Evolutionary conservation across 2,888 invertebrate species (phyloP), one percentile per base, ranked within the genome.

Genomic region (Phengaris arion): DNA sequence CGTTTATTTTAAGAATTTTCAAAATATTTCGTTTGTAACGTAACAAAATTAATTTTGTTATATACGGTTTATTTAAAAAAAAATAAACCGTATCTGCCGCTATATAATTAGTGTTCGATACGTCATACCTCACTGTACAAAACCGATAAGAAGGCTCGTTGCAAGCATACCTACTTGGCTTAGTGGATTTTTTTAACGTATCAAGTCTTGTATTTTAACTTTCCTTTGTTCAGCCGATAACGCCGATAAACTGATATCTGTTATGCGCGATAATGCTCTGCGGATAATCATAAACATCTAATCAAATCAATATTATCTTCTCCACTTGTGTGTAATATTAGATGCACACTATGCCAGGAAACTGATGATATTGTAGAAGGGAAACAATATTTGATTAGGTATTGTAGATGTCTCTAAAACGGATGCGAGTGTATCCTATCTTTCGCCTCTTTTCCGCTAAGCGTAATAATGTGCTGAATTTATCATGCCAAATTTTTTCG

Each of bases 221-320:
- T 75, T 76, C 77, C 79, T 81, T 81, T 80, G 79, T 81, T 82
- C 78, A 72, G 78, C 79, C 80, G 76, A 84, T 82, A 82, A 77
- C 83, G 84, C 83, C 81, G 85, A 86, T 87, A 87, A 75, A 84
- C 83, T 81, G 85, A 86, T 87, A 87, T 76, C 76, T 78, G 75
- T 51, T 70, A 52, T 51, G 12, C 12, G 78, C 77, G 88, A 86
- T 87, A 87, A 81, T 64, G 64, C 78, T 78, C 78, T 77, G 75
- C 75, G 51, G 70, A 70, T 85, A 86, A 88, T 87, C 86, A 82
- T 83, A 79, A 81, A 83, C 83, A 83, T 85, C 82, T 85, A 85
- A 86, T 86, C 83, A 83, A 85, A 86, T 86, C 83, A 83, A 80
- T 77, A 75, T 82, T 84, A 84, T 83, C 82, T 79, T 74, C 74